Evolutionary conservation across 2,797 vertebrate genomes (phyloP).

Genomic region (Glyptemys insculpta): DNA sequence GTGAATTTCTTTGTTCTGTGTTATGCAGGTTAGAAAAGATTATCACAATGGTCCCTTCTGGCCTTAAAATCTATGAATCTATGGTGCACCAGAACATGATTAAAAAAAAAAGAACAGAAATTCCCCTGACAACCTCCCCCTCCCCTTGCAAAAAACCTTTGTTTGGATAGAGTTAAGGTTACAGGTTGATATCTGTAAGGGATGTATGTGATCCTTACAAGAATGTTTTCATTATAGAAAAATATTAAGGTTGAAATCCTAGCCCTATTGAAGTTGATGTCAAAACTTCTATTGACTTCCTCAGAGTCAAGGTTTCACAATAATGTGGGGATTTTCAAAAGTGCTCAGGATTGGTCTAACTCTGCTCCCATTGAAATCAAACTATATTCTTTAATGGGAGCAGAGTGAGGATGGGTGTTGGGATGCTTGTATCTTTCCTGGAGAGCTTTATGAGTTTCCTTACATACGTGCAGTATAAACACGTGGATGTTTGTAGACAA

Average conservation of each 20-base stretch:
- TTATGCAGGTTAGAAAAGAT: not conserved
- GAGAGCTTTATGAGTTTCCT: not conserved
- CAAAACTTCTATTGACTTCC: not conserved
- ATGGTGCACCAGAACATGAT: not conserved
- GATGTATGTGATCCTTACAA: slow-evolving; percentile 18
- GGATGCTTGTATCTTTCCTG: too few species aligned
- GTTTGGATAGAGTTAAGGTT: not conserved
- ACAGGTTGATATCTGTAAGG: not conserved
- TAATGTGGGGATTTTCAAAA: not conserved
- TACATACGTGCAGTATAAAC: too few species aligned
- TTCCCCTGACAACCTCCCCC: too few species aligned
- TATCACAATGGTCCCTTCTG: not conserved
- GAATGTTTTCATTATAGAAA: slow-evolving; percentile 24
- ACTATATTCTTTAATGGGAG: too few species aligned
- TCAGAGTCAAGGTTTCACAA: not conserved
- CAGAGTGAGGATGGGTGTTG: too few species aligned
- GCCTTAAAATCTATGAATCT: not conserved
- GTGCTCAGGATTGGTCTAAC: too few species aligned
- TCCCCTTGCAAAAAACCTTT: too few species aligned
- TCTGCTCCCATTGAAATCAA: too few species aligned
- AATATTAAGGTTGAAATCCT: not conserved
- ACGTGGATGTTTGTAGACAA: not conserved
- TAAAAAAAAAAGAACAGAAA: not conserved
- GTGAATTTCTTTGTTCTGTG: not conserved
- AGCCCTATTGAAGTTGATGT: not conserved